phyloP scores from a whole-genome alignment of 2,888 invertebrate genomes.

The Microplitis deprimator region DNA sequence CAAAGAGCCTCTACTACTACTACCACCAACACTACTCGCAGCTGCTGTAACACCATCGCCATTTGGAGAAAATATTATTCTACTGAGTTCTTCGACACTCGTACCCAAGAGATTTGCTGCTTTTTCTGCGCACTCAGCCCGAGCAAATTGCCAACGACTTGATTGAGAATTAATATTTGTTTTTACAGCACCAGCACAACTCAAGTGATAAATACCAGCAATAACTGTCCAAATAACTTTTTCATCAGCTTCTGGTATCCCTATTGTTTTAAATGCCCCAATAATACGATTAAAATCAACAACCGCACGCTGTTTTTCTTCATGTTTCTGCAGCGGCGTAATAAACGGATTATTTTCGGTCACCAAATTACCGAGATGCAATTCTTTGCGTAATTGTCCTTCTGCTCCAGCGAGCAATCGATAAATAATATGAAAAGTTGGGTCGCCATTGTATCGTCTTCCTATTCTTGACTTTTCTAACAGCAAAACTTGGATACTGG shows the following conservation, averaged over 20 bases:
- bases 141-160: slow-evolving; percentile 82
- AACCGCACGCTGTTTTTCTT: slow-evolving; percentile 85
- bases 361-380: slow-evolving; percentile 83
- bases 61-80: slow-evolving; percentile 81
- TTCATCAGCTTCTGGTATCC: slow-evolving; percentile 84
- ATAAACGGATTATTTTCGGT: slow-evolving; percentile 85
- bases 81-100: slow-evolving; percentile 85
- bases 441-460: slow-evolving; percentile 80
- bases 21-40: slow-evolving; percentile 71
- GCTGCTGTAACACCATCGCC: slow-evolving; percentile 72
- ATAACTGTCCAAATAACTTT: slow-evolving; percentile 89
- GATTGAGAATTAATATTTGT: slow-evolving; percentile 74
- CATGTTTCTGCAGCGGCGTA: slow-evolving; percentile 82
- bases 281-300: slow-evolving; percentile 86
- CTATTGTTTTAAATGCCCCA: slow-evolving; percentile 83
- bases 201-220: slow-evolving; percentile 95
- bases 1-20: slow-evolving; percentile 74
- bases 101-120: slow-evolving; percentile 86
- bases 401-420: slow-evolving; percentile 88
- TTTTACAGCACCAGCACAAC: slow-evolving; percentile 87
- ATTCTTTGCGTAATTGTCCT: slow-evolving; percentile 84
- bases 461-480: slow-evolving; percentile 85
- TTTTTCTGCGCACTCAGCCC: slow-evolving; percentile 83
- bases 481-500: slow-evolving; percentile 87
- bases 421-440: slow-evolving; percentile 79